A percentile compares a stretch with the other conserved stretches of the same genome.
phyloP scores from a whole-genome alignment of 1,140 invertebrate genomes.

The Nasonia giraulti region DNA sequence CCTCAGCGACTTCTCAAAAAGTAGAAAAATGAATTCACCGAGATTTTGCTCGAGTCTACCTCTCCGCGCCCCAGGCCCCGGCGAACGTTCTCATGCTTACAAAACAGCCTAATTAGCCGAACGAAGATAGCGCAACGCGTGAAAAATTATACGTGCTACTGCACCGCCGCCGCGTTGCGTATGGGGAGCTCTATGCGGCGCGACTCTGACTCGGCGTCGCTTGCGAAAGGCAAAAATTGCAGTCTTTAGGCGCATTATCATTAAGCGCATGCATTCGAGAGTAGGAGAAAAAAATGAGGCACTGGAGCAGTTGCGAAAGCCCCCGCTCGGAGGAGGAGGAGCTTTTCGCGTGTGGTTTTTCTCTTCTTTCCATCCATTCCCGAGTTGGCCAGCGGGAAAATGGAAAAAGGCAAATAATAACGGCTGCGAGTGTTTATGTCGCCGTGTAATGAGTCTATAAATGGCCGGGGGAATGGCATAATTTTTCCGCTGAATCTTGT shows the following conservation, averaged over 20 bases:
- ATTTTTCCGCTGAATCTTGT: slow-evolving; percentile 20
- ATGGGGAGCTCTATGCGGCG: background rate
- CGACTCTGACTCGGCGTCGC: background rate
- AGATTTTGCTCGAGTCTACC: background rate
- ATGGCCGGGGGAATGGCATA: slow-evolving; percentile 4
- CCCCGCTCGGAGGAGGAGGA: background rate
- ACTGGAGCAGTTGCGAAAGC: background rate
- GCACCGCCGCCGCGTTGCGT: slow-evolving; percentile 3
- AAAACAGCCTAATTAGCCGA: slow-evolving; percentile 46
- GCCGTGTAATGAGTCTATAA: background rate
- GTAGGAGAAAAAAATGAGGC: background rate
- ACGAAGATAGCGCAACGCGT: slow-evolving; percentile 47
- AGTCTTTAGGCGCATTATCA: slow-evolving; percentile 17
- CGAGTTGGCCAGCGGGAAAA: background rate
- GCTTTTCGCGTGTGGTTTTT: background rate
- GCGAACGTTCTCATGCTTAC: slow-evolving; percentile 36
- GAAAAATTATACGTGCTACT: slow-evolving; percentile 45
- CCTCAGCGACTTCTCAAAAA: too few relatives aligned
- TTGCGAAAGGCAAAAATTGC: slow-evolving; percentile 36
- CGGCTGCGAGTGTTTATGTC: background rate
- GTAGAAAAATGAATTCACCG: background rate
- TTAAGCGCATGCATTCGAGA: slow-evolving; percentile 9
- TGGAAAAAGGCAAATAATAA: background rate
- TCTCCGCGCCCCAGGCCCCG: background rate
- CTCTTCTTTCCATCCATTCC: background rate